phyloP scores from a whole-genome alignment of 2,113 vertebrate genomes.

The Paratilapia polleni region DNA sequence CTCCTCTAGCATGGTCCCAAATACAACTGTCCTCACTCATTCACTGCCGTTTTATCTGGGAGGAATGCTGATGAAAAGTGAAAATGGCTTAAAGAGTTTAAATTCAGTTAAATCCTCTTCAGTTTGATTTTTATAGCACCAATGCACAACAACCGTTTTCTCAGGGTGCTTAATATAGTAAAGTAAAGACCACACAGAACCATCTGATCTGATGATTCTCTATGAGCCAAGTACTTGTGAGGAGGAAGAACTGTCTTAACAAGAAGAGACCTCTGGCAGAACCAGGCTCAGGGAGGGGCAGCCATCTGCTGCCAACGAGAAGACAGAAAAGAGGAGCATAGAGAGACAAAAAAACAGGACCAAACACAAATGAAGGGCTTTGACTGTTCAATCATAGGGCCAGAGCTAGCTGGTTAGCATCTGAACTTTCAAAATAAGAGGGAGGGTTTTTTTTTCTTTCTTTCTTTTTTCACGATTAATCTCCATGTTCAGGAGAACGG shows the following conservation, averaged over 20 bases:
- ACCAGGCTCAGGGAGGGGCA: background rate
- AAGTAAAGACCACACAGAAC: background rate
- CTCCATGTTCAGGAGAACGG: too few species aligned
- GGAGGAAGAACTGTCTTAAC: too few species aligned
- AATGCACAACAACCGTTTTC: background rate
- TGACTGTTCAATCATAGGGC: too few species aligned
- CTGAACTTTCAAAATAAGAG: too few species aligned
- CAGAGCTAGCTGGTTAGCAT: too few species aligned
- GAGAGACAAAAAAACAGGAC: background rate
- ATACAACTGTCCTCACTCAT: background rate
- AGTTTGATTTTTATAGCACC: background rate
- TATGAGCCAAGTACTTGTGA: background rate
- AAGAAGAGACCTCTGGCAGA: background rate
- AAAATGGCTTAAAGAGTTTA: background rate
- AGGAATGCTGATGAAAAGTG: background rate
- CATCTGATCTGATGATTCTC: background rate
- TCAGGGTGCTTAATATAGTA: background rate
- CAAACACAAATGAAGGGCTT: background rate
- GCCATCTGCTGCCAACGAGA: background rate
- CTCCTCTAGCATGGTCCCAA: background rate
- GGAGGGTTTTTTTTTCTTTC: too few species aligned
- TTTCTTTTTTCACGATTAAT: too few species aligned
- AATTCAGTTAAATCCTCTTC: background rate
- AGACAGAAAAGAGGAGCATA: background rate
- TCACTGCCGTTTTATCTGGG: background rate